Percentiles rank a stretch among this genome's conserved stretches.
Evolutionary conservation across 2,888 invertebrate genomes (phyloP).

Genomic region (Oxyteleia sp.): DNA sequence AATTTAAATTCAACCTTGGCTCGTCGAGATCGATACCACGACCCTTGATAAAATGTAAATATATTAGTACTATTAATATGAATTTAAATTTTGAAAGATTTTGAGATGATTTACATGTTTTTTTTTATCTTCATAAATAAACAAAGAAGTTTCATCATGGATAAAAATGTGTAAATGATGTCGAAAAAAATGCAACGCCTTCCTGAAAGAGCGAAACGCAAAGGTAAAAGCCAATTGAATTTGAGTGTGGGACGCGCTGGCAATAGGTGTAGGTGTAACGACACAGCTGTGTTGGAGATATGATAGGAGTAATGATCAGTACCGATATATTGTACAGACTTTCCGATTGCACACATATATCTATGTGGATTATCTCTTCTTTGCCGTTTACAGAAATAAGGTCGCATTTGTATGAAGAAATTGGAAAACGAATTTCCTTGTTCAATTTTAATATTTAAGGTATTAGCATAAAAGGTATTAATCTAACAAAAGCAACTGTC

Average conservation of each 20-base stretch:
- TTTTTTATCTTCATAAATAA: constrained; percentile 39
- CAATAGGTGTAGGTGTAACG: constrained; percentile 61
- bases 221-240: constrained; percentile 45
- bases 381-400: constrained; percentile 78
- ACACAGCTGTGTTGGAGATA: constrained; percentile 45
- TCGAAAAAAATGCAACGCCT: constrained; percentile 60
- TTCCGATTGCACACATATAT: constrained; percentile 55
- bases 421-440: constrained; percentile 46
- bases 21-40: too few relatives aligned
- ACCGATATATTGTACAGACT: constrained; percentile 55
- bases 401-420: constrained; percentile 72
- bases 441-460: background rate
- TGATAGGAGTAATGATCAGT: constrained; percentile 55
- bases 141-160: constrained; percentile 55
- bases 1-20: too few relatives aligned
- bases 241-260: constrained; percentile 46
- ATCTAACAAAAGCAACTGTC: too few relatives aligned
- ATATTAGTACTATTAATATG: background rate
- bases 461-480: too few relatives aligned
- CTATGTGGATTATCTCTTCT: constrained; percentile 72
- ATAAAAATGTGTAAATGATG: constrained; percentile 48
- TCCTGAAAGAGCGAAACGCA: constrained; percentile 20
- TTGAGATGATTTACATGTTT: constrained; percentile 6
- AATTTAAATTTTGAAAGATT: constrained; percentile 9
- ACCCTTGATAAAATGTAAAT: too few relatives aligned